Evolutionary conservation across 2,888 invertebrate genomes (phyloP), one percentile per base, ranked within the genome.

Genomic region (Microplitis deprimator): DNA sequence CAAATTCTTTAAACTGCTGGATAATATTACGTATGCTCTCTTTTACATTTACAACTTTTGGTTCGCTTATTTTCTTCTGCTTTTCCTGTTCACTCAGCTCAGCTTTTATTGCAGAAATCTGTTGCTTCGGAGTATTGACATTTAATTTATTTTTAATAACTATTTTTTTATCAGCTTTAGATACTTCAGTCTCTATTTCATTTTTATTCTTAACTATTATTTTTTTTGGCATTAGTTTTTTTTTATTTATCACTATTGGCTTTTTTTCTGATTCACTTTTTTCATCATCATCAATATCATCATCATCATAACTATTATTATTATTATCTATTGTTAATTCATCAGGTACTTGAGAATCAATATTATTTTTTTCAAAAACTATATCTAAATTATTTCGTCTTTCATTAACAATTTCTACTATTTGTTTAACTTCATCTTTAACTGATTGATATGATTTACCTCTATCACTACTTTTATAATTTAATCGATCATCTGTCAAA

Each of bases 1-100:
- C 89, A 73, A 90, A 89, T 80, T 89, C 88, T 69, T 85, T 87
- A 77, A 89, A 89, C 76, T 89, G 89, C 78, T 85, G 84, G 80
- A 90, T 89, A 79, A 90, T 89, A 73, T 85, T 88, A 75, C 84
- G 84, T 77, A 90, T 89, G 70, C 85, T 89, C 76, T 89, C 87
- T 77, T 85, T 87, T 3, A 89, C 86, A 0, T 82, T 83, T 62
- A 79, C 79, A 82, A 20, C 84, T 83, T 84, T 80, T 65, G 80
- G 76, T 16, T 79, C 81, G 68, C 81, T 76, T 5, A 65, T 39
- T 76, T 76, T 76, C 80, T 20, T 79, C 78, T 40, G 70, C 76
- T 40, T 65, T 87, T 85, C 81, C 87, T 87, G 73, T 89, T 89
- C 73, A 89, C 88, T 59, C 89, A 16, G 16, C 29, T 68, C 68